Percentiles rank a stretch among this genome's conserved stretches.
phyloP scores from a whole-genome alignment of 2,797 vertebrate genomes.

The Pitangus sulphuratus region DNA sequence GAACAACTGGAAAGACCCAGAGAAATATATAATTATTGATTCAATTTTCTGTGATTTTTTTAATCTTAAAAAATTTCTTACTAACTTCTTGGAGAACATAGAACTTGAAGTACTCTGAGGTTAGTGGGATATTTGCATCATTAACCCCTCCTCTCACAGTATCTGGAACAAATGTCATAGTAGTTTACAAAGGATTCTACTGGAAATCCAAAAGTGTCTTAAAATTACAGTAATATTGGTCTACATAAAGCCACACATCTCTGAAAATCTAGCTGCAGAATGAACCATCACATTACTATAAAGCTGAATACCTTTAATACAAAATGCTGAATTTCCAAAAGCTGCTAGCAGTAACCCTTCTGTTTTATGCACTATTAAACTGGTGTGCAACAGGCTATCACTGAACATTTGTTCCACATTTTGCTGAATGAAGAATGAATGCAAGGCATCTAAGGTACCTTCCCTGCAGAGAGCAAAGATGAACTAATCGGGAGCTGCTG shows the following conservation, averaged over 20 bases:
- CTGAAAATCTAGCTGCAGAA: not conserved
- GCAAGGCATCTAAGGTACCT: not conserved
- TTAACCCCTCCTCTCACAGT: not conserved
- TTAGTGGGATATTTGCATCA: not conserved
- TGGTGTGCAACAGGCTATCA: constrained; percentile 30
- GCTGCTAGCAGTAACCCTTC: not conserved
- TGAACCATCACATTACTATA: not conserved
- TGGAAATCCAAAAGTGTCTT: not conserved
- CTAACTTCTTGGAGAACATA: not conserved
- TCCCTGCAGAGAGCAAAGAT: constrained; percentile 24
- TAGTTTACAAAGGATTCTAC: not conserved
- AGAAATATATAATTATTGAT: not conserved
- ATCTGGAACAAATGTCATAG: not conserved
- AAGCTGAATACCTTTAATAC: constrained; percentile 50
- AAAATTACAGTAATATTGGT: not conserved
- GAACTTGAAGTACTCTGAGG: not conserved
- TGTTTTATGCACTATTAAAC: constrained; percentile 42
- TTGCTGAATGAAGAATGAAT: constrained; percentile 39
- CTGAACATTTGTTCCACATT: constrained; percentile 35
- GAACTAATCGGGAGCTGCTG: not conserved
- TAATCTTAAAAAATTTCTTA: not conserved
- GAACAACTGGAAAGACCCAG: not conserved
- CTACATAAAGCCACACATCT: not conserved
- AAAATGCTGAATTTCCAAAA: constrained; percentile 55
- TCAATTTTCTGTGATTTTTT: not conserved